Percentiles rank a stretch among this genome's conserved stretches.
phyloP scores from a whole-genome alignment of 2,797 vertebrate species.

The Onychomys leucogaster region DNA sequence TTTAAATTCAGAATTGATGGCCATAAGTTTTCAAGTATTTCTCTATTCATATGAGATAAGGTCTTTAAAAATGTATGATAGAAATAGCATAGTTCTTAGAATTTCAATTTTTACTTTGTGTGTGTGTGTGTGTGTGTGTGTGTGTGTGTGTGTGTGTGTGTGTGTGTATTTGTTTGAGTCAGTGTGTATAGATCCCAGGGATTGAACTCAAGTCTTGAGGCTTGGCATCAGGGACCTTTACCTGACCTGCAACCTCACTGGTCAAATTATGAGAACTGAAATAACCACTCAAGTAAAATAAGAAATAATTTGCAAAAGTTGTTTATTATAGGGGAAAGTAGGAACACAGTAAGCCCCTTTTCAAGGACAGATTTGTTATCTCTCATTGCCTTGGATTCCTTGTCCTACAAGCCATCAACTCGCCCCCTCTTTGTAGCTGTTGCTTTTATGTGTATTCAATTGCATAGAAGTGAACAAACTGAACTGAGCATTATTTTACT shows the following conservation, averaged over 20 bases:
- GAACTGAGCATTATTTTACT: conserved; percentile 23
- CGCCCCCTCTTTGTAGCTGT: background rate
- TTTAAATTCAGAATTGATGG: background rate
- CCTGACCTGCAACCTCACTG: background rate
- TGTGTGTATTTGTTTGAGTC: background rate
- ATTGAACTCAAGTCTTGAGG: background rate
- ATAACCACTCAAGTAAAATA: background rate
- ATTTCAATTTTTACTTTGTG: background rate
- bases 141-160: background rate
- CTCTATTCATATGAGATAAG: background rate
- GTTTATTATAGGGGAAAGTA: background rate
- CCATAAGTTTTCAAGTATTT: background rate
- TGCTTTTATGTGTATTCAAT: background rate
- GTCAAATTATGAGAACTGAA: background rate
- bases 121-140: background rate
- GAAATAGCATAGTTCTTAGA: background rate
- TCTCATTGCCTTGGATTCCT: background rate
- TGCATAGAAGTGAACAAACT: background rate
- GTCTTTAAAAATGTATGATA: background rate
- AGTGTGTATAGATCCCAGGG: too few relatives aligned
- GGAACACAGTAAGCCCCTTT: background rate
- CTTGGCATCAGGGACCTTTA: background rate
- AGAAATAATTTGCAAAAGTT: background rate
- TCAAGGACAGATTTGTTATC: background rate
- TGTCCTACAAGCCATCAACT: background rate